phyloP scores from a whole-genome alignment of 2,113 vertebrate species.

The Coregonus clupeaformis region DNA sequence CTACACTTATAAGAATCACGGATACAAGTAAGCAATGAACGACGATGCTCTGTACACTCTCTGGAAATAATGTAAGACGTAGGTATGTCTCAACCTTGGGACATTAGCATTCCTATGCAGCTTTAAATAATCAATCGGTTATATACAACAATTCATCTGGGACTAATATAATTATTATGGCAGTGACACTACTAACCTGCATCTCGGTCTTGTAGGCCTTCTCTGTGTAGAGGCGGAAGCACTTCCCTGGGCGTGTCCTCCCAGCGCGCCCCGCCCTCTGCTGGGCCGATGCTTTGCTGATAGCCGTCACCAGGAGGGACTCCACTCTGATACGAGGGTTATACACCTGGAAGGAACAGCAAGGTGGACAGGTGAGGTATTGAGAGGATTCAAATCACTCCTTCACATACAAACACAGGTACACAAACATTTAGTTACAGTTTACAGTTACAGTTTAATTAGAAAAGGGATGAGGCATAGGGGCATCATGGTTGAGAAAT shows the following conservation, averaged over 20 bases:
- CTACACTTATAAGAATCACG: too few species aligned
- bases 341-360: conserved; percentile 81
- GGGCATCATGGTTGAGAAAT: neutral
- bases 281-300: conserved; percentile 98
- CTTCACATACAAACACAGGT: too few species aligned
- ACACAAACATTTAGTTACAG: too few species aligned
- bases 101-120: too few species aligned
- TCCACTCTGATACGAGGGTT: conserved; percentile 97
- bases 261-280: conserved; percentile 98
- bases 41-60: too few species aligned
- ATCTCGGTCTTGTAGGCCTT: conserved; percentile 98
- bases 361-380: neutral
- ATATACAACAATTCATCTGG: neutral
- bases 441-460: too few species aligned
- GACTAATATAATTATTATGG: neutral
- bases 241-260: conserved; percentile 91
- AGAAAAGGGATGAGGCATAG: too few species aligned
- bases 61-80: too few species aligned
- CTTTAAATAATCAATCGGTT: neutral
- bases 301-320: conserved; percentile 94
- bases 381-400: too few species aligned
- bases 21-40: too few species aligned
- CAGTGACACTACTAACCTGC: conserved; percentile 76
- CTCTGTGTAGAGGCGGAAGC: conserved; percentile 95
- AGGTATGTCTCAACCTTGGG: too few species aligned